Base-by-base conservation (phyloP, 2,113 vertebrate species). In the Proterorhinus semilunaris region DNA sequence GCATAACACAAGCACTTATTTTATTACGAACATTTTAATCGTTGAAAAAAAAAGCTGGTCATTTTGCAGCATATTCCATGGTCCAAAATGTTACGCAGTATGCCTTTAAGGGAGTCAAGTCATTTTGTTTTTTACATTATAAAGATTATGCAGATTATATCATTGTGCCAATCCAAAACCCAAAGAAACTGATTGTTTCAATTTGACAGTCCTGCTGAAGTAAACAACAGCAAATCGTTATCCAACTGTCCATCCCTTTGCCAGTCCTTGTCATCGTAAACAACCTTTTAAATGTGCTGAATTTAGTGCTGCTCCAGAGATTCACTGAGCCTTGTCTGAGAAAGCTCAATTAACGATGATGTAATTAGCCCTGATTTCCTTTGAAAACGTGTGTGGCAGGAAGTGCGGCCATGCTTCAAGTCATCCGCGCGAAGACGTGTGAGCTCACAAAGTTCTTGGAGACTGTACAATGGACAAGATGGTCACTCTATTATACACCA, bases 281-380 rank as follows among this genome's bases (percentile, higher is more conserved):
- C 78, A 58, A 58, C 62, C 79, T 13, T 13, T 50, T 65, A 54
- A 66, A 74, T 61, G 72, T 69, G 63, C 52, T 44, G 67, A 81
- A 45, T 84, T 87, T 67, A 65, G 78, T 59, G 71, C 45, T 16
- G 69, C 66, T 80, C 76, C 75, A 79, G 79, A 78, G 79, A 71
- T 82, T 86, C 79, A 81, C 73, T 74, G 75, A 86, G 73, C 63
- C 77, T 62, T 71, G 71, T 86, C 77, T 73, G 76, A 84, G 78
- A 67, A 79, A 50, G 74, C 86, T 89, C 86, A 87, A 86, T 80
- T 78, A 81, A 86, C 72, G 82, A 86, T 88, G 83, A 88, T 86
- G 80, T 79, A 79, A 89, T 87, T 86, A 86, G 73, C 77, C 65
- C 54, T 58, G 54, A 78, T 85, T 78, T 74, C 58, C 79, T 85